These are phyloP conservation scores for Heterochromis multidens DNA, from an alignment of 2,113 vertebrate genomes.

Conservation along the genomic window DNA sequence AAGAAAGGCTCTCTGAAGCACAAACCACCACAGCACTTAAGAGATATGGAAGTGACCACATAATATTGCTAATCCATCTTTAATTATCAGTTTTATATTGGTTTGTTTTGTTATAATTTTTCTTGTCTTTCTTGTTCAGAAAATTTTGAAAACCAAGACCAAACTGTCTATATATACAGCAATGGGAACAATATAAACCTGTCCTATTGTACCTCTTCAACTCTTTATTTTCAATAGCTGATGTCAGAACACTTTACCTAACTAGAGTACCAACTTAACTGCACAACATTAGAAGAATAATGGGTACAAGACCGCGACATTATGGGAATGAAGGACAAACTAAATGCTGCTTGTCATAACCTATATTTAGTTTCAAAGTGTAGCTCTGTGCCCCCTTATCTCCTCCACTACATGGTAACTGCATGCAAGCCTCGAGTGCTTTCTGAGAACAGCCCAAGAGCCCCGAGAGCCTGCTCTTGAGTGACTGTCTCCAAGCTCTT, in stretches of 20 bases:
- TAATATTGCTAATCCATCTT: neutral
- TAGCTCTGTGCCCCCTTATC: constrained; percentile 61
- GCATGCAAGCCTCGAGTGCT: constrained; percentile 55
- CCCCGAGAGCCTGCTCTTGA: constrained; percentile 55
- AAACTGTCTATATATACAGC: neutral
- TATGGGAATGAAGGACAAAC: neutral
- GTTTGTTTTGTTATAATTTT: neutral
- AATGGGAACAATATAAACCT: neutral
- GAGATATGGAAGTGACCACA: neutral
- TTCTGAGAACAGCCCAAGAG: constrained; percentile 64
- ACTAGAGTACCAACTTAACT: neutral
- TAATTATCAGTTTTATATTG: neutral
- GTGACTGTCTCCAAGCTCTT: constrained; percentile 59
- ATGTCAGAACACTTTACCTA: constrained; percentile 20
- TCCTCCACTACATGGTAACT: constrained; percentile 55
- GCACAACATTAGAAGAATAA: constrained; percentile 6
- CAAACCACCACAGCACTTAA: neutral
- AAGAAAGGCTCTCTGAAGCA: neutral
- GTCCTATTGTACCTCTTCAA: neutral
- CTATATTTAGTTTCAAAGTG: constrained; percentile 73
- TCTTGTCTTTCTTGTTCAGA: neutral
- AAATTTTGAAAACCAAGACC: neutral
- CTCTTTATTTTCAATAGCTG: neutral
- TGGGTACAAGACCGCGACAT: neutral
- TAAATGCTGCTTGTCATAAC: constrained; percentile 24